A percentile compares a stretch with the other conserved stretches of the same genome.
phyloP scores from a whole-genome alignment of 2,888 invertebrate species.

The Girardia tigrina region DNA sequence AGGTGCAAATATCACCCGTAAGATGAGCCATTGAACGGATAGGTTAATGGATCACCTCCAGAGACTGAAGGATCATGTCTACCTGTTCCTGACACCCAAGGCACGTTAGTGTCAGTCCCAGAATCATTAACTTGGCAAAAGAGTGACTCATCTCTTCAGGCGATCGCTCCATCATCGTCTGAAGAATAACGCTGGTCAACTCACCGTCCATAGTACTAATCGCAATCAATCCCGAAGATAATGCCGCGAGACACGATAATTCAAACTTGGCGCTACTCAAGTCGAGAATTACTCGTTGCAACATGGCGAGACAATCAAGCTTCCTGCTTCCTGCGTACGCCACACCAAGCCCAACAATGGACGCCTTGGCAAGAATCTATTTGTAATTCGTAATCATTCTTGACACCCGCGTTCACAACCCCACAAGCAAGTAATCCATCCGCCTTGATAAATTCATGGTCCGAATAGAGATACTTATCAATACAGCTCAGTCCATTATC shows the following conservation, averaged over 20 bases:
- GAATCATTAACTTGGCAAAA: conserved; percentile 71
- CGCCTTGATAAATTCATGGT: conserved; percentile 72
- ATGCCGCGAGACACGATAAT: conserved; percentile 33
- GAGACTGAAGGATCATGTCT: conserved; percentile 76
- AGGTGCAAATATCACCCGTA: conserved; percentile 90
- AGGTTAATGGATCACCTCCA: conserved; percentile 81
- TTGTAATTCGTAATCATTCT: conserved; percentile 94
- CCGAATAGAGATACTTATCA: conserved; percentile 82
- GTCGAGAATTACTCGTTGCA: conserved; percentile 57
- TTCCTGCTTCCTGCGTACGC: conserved; percentile 93
- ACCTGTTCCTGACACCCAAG: conserved; percentile 75
- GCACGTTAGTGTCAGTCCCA: conserved; percentile 81
- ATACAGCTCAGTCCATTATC: conserved; percentile 93
- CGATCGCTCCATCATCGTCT: conserved; percentile 59
- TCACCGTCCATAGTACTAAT: conserved; percentile 79
- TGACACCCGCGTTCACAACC: conserved; percentile 86
- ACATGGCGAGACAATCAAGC: conserved; percentile 65
- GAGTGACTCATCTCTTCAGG: conserved; percentile 62
- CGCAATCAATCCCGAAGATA: conserved; percentile 60
- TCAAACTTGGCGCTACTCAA: conserved; percentile 39
- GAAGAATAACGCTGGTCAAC: conserved; percentile 58
- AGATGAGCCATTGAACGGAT: conserved; percentile 86
- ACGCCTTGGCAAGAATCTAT: conserved; percentile 68
- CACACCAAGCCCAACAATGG: conserved; percentile 65
- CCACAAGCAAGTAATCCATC: conserved; percentile 89